Evolutionary conservation across 2,797 vertebrate genomes (phyloP), one percentile per base, ranked within the genome.

Genomic region (Anisognathus igniventris): DNA sequence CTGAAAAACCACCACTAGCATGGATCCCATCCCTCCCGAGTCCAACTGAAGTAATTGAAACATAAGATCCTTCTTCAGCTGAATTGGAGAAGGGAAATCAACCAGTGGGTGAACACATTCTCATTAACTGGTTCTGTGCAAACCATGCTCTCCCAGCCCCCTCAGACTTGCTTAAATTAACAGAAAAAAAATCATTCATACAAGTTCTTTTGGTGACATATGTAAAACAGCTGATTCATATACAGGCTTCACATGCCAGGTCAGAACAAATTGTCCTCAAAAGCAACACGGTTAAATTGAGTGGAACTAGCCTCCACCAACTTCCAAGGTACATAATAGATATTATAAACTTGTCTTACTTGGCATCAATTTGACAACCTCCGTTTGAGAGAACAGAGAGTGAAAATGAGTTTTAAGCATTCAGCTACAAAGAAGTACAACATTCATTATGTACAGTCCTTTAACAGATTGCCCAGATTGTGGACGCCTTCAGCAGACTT

Each of bases 321-420:
- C 91, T 97, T 96, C 94, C 68, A 65, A 95, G 94, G 79, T 92
- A 93, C 88, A 84, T 95, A 95, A 96, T 92, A 86, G 48, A 85
- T 93, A 90, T 96, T 93, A 96, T 88, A 97, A 97, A 94, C 79
- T 93, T 95, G 95, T 97, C 94, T 90, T 92, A 86, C 56, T 95
- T 93, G 76, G 96, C 96, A 96, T 61, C 90, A 86, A 94, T 71
- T 57, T 93, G 96, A 96, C 97, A 95, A 88, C 54, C 94, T 93
- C 93, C 48, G 33, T 92, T 88, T 89, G 91, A 93, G 60, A 90
- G 78, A 93, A 86, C 78, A 92, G 71, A 86, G 94, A 92, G 94
- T 92, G 90, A 94, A 97, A 97, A 97, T 91, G 92, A 97, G 77
- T 82, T 93, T 80, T 93, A 83, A 85, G 81, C 73, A 85, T 92